phyloP scores from a whole-genome alignment of 2,888 invertebrate genomes.

The Polyploca ridens region DNA sequence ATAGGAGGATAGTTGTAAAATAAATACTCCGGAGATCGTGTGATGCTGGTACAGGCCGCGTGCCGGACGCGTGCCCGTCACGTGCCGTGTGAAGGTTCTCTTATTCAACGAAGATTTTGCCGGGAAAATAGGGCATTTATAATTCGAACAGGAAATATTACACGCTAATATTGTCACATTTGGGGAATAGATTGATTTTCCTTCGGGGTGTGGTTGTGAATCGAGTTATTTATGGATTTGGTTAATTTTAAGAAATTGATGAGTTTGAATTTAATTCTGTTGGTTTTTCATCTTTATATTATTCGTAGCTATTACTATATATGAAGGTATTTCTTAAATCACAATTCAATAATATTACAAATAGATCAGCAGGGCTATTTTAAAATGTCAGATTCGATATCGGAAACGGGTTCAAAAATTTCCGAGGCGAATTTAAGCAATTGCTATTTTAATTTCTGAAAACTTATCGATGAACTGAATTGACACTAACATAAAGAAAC shows the following conservation, averaged over 20 bases:
- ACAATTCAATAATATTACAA: too few relatives aligned
- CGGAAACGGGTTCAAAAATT: too few relatives aligned
- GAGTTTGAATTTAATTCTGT: neutral
- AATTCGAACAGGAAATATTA: conserved; percentile 81
- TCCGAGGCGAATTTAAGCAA: too few relatives aligned
- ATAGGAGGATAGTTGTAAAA: conserved; percentile 77
- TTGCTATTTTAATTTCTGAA: too few relatives aligned
- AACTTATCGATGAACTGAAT: too few relatives aligned
- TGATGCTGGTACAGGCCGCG: conserved; percentile 43
- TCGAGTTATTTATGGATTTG: conserved; percentile 56
- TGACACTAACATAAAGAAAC: too few relatives aligned
- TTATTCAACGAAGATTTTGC: conserved; percentile 57
- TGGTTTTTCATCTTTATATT: too few relatives aligned
- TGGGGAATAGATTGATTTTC: conserved; percentile 75
- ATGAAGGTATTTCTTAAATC: too few relatives aligned
- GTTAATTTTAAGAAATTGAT: conserved; percentile 11
- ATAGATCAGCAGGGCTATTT: too few relatives aligned
- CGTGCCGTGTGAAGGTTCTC: conserved; percentile 20
- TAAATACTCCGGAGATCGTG: conserved; percentile 68
- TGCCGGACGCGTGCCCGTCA: conserved; percentile 55
- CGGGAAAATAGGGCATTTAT: conserved; percentile 70
- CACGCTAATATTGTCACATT: conserved; percentile 82
- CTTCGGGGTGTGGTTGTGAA: conserved; percentile 52
- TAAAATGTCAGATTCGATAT: too few relatives aligned
- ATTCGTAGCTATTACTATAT: too few relatives aligned